Conservation (phyloP, 1,140 invertebrate genomes). For the Procambarus clarkii region DNA sequence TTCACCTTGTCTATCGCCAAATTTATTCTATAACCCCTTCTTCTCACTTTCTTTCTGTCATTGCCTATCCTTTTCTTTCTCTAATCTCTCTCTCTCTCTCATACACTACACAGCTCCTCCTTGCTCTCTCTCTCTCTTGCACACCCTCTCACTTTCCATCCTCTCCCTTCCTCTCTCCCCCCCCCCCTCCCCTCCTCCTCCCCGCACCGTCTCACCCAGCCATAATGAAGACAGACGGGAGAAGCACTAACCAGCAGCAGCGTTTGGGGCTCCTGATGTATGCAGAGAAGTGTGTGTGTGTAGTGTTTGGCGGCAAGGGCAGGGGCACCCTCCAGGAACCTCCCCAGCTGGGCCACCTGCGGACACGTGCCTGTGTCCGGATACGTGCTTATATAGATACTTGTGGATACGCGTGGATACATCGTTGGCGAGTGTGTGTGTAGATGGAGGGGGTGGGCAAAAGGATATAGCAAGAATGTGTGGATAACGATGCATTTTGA, state of each 20-base stretch:
- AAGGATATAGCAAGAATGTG: too few species aligned
- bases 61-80: background rate
- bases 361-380: background rate
- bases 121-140: background rate
- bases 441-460: background rate
- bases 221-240: slow-evolving; percentile 18
- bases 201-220: background rate
- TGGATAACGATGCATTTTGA: too few species aligned
- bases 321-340: too few species aligned
- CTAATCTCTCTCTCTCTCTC: background rate
- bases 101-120: background rate
- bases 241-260: too few species aligned
- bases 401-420: background rate
- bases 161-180: background rate
- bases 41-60: background rate
- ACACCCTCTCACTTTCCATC: background rate
- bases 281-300: slow-evolving; percentile 20
- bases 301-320: background rate
- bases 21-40: too few species aligned
- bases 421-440: background rate
- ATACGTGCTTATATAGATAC: background rate
- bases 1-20: too few species aligned
- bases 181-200: background rate
- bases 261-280: background rate
- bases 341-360: too few species aligned